Evolutionary conservation across 2,888 invertebrate species (phyloP), one percentile per base, ranked within the genome.

Genomic region (Augochlorella aurata): DNA sequence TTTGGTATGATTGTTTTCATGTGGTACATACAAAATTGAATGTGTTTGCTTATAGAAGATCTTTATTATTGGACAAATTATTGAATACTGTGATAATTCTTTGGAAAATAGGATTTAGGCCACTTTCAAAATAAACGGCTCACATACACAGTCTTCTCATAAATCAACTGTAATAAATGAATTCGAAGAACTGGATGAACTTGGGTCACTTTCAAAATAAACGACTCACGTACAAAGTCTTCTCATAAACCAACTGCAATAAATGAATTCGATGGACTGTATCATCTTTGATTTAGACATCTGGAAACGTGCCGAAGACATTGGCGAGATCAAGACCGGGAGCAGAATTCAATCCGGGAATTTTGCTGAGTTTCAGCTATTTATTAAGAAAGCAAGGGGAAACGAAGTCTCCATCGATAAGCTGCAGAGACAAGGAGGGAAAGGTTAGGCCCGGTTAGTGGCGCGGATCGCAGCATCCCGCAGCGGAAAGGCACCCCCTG

Each of bases 301-400:
- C 16, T 24, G 24, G 8, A 2, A 58, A 24, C 8, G 0, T 58
- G 24, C 2, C 58, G 58, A 7, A 24, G 24, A 29, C 16, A 16
- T 29, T 24, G 44, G 61, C 9, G 61, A 24, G 54, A 65, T 76
- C 61, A 12, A 45, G 65, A 24, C 70, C 65, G 9, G 29, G 45
- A 49, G 1, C 0, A 18, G 52, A 49, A 52, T 69, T 73, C 74
- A 66, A 66, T 77, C 67, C 61, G 44, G 77, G 61, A 77, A 70
- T 76, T 77, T 67, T 54, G 50, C 58, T 21, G 29, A 58, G 65
- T 21, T 63, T 44, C 7, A 9, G 18, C 74, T 79, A 65, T 79
- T 79, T 74, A 66, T 79, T 70, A 58, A 45, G 21, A 63, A 24
- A 49, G 12, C n/a, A 16, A 58, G 14, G 12, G 1, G 14, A 21